Evolutionary conservation across 2,113 vertebrate genomes (phyloP).

Genomic region (Sus scrofa): DNA sequence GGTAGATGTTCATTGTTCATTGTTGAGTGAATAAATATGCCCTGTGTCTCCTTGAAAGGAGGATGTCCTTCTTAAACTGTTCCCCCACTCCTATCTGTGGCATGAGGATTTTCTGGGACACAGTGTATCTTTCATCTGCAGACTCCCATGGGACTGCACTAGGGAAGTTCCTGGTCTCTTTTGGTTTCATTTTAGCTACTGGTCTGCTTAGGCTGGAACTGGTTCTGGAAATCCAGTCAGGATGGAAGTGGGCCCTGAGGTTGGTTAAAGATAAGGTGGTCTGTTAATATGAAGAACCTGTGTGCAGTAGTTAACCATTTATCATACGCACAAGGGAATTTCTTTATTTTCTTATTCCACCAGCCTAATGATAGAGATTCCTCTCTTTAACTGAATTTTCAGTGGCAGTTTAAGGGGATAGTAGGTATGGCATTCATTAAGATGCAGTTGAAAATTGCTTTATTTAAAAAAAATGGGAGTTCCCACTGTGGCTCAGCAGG

Average conservation of each 20-base stretch:
- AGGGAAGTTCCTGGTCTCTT: neutral
- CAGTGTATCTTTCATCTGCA: neutral
- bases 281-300: conserved; percentile 2
- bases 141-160: neutral
- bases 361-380: neutral
- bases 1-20: conserved; percentile 7
- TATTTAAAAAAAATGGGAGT: too few species aligned
- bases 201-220: neutral
- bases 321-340: neutral
- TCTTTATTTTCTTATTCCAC: neutral
- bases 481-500: too few species aligned
- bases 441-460: too few species aligned
- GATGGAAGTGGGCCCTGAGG: neutral
- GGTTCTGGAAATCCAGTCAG: conserved; percentile 1
- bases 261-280: conserved; percentile 17
- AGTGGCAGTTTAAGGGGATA: neutral
- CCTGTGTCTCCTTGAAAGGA: conserved; percentile 25
- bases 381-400: neutral
- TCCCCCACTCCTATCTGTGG: neutral
- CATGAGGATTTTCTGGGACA: neutral
- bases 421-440: neutral
- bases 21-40: neutral
- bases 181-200: conserved; percentile 42
- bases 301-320: neutral
- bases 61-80: neutral